Base-by-base conservation (phyloP, 2,888 invertebrate species). In the Leistus spinibarbis region DNA sequence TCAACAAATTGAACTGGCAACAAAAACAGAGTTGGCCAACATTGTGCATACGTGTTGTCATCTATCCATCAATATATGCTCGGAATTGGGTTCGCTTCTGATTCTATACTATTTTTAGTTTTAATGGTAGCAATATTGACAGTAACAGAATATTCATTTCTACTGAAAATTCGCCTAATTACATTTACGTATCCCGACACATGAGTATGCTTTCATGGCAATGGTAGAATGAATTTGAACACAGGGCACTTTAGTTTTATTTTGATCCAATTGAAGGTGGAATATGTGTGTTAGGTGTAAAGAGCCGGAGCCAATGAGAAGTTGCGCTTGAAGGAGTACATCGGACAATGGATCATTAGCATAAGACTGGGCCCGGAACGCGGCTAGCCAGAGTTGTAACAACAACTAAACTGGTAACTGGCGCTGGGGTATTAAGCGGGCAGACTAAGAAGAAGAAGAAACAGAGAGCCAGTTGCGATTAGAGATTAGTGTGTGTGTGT, bases 401-500 rank as follows among this genome's bases (percentile, higher is more conserved):
- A 27, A 27, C 27, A 40, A 40, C 40, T 40, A 40, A 40, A 40
- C 40, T 40, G 40, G 40, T 40, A 40, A 40, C 5, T 40, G 3
- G 13, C 40, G 40, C 40, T 56, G 16, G 56, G 56, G 22, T 60
- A 60, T 20, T 22, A 60, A 60, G 16, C 60, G 20, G 22, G 16
- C 19, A 19, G 60, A 60, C 19, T 10, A 17, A 60, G 60, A 17
- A 60, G 60, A 13, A 54, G 54, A 10, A 60, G 10, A n/a, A 63
- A 63, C 53, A 53, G 65, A 19, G 23, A 54, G 65, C 66, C 57
- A 60, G 20, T 60, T 17, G 40, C 66, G 72, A 72, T 72, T 72
- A 72, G 65, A 72, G 65, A 72, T 72, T 56, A 72, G 10, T 56
- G 66, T 19, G 22, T 23, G n/a, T 24, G 63, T 9, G 22, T 4